Evolutionary conservation across 2,888 invertebrate genomes (phyloP).

Genomic region (Drosophila birchii): DNA sequence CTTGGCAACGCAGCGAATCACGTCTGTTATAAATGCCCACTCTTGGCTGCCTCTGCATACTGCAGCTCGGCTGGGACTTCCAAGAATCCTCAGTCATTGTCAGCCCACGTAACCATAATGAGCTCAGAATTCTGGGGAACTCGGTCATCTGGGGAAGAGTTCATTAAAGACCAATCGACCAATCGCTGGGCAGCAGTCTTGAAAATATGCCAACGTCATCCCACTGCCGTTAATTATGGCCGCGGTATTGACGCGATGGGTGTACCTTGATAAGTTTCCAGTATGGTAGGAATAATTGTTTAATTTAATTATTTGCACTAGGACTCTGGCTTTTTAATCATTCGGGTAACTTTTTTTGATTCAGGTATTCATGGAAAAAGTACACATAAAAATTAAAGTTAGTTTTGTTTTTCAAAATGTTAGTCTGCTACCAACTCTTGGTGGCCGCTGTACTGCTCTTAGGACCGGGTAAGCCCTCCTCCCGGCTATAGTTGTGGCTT

Average conservation of each 20-base stretch:
- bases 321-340: neutral
- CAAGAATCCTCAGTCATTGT: constrained; percentile 51
- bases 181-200: constrained; percentile 2
- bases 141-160: constrained; percentile 47
- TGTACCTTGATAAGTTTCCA: neutral
- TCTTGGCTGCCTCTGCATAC: constrained; percentile 2
- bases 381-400: neutral
- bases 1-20: neutral
- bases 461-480: constrained; percentile 16
- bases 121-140: constrained; percentile 66
- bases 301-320: neutral
- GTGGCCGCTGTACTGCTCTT: neutral
- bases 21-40: constrained; percentile 13
- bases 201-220: constrained; percentile 69
- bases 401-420: constrained; percentile 1
- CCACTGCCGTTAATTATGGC: constrained; percentile 54
- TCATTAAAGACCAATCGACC: constrained; percentile 33
- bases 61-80: constrained; percentile 43
- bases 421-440: neutral
- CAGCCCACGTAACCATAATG: constrained; percentile 68
- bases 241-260: neutral
- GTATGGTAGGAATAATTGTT: neutral
- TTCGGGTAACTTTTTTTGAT: neutral
- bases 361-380: neutral
- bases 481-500: neutral